Percentiles rank a stretch among this genome's conserved stretches.
These are phyloP conservation scores for Falcunculus frontatus DNA, from an alignment of 2,113 vertebrate genomes.

Conservation along the genomic window DNA sequence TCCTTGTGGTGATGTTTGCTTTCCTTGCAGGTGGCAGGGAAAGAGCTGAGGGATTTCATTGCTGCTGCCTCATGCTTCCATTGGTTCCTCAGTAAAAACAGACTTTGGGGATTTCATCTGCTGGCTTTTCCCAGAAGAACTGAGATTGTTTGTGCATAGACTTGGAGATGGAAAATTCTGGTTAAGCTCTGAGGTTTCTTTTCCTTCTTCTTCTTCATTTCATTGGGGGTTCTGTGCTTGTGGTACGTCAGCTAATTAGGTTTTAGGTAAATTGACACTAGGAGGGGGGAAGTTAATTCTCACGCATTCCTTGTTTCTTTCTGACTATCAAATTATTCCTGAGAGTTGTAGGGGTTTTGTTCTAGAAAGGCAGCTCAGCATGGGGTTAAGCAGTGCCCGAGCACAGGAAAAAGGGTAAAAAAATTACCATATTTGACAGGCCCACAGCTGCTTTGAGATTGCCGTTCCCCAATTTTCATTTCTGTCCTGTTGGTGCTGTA, in stretches of 20 bases:
- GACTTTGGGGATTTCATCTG: background rate
- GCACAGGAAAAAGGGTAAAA: background rate
- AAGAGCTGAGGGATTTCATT: background rate
- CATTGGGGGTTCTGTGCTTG: background rate
- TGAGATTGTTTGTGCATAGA: background rate
- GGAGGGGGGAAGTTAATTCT: slow-evolving; percentile 44
- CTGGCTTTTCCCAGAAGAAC: background rate
- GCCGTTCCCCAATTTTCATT: background rate
- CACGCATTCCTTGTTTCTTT: background rate
- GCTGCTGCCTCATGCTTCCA: background rate
- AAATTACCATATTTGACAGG: slow-evolving; percentile 3
- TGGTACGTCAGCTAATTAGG: slow-evolving; percentile 4
- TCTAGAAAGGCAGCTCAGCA: slow-evolving; percentile 7
- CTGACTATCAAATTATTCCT: slow-evolving; percentile 32
- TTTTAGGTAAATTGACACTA: slow-evolving; percentile 32
- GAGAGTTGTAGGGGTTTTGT: background rate
- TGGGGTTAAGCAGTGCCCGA: background rate
- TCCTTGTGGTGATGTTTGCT: background rate
- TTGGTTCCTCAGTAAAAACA: background rate
- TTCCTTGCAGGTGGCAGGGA: background rate
- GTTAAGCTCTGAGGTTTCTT: background rate
- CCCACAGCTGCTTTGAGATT: background rate
- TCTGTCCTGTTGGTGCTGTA: background rate
- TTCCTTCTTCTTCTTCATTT: background rate
- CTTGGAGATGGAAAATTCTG: background rate